These are phyloP conservation scores for Apostichopus californicus DNA, from an alignment of 35 echinoderm and acorn worm species.

Conservation along the genomic window DNA sequence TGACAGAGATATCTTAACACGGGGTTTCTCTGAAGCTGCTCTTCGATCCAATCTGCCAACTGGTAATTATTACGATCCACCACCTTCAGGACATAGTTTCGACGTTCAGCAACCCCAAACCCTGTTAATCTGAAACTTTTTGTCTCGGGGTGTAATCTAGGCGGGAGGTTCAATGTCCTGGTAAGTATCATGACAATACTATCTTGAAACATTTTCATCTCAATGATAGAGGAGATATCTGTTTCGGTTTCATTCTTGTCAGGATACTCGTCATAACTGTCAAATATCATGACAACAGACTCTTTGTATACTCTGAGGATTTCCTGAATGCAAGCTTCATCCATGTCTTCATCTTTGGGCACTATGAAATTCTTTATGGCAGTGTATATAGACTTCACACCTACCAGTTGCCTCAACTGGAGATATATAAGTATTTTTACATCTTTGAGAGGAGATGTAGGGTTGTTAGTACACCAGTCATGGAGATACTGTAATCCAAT, in stretches of 20 bases:
- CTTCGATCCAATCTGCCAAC: neutral
- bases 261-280: neutral
- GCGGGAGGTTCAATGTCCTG: neutral
- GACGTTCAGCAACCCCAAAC: neutral
- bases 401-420: too few species aligned
- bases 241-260: neutral
- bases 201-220: neutral
- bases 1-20: neutral
- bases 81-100: neutral
- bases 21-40: neutral
- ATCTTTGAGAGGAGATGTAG: neutral
- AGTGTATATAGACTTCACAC: too few species aligned
- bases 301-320: neutral
- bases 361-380: too few species aligned
- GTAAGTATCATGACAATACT: neutral
- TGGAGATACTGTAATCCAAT: neutral
- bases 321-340: neutral
- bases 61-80: neutral
- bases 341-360: neutral
- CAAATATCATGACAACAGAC: neutral
- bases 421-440: too few species aligned
- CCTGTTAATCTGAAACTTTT: neutral
- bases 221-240: neutral
- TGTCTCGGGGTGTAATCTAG: neutral
- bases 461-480: neutral